These are phyloP conservation scores for Panthera tigris DNA, from an alignment of 2,113 vertebrate species.

Conservation along the genomic window DNA sequence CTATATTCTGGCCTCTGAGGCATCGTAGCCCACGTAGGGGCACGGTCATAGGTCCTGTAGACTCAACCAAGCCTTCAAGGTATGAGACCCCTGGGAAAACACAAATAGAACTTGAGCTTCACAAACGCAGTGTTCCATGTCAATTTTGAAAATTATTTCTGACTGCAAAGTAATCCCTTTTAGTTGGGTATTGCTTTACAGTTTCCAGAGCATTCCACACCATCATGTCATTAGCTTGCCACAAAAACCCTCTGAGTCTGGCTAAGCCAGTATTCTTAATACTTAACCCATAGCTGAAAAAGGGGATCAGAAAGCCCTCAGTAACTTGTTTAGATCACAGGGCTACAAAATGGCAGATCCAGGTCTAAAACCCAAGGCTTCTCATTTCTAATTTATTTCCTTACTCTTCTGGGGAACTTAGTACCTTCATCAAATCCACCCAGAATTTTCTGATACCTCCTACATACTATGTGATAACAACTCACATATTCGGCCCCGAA, in stretches of 20 bases:
- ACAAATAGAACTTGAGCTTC: not conserved
- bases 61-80: not conserved
- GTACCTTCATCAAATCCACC: not conserved
- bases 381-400: conserved; percentile 8
- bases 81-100: not conserved
- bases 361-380: not conserved
- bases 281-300: not conserved
- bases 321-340: not conserved
- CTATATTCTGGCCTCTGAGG: conserved; percentile 23
- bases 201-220: not conserved
- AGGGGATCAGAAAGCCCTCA: not conserved
- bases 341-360: not conserved
- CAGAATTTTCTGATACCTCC: not conserved
- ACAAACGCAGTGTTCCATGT: not conserved
- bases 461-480: not conserved
- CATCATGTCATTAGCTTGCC: not conserved
- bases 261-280: not conserved
- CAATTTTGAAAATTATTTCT: not conserved
- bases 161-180: not conserved
- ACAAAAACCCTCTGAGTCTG: not conserved
- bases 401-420: not conserved
- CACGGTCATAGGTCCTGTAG: not conserved
- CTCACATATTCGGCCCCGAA: not conserved
- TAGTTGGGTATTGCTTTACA: not conserved
- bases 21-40: not conserved